These are phyloP conservation scores for Panthera leo DNA, from an alignment of 2,113 vertebrate species.

Conservation along the genomic window DNA sequence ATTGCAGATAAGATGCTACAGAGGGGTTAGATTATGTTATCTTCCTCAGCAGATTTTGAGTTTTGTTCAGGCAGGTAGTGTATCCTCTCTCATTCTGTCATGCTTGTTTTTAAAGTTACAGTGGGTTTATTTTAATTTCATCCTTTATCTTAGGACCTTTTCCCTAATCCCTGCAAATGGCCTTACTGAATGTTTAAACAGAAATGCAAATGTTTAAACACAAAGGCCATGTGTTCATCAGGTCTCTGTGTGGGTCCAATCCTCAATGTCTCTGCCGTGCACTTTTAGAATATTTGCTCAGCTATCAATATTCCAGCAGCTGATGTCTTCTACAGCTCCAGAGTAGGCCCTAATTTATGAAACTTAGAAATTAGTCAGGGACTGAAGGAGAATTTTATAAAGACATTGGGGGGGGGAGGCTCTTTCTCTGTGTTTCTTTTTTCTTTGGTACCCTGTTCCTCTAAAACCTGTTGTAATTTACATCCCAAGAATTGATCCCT, in stretches of 20 bases:
- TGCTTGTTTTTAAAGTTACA: conserved; percentile 11
- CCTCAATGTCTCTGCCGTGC: not conserved
- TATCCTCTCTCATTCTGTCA: not conserved
- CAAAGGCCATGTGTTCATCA: not conserved
- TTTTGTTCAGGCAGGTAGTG: not conserved
- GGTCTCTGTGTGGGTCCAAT: not conserved
- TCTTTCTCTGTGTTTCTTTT: not conserved
- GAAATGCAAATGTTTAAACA: not conserved
- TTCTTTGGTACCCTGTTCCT: not conserved
- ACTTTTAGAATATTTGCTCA: not conserved
- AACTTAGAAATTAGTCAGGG: not conserved
- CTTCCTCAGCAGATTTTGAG: not conserved
- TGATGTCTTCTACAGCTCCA: not conserved
- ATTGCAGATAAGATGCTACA: not conserved
- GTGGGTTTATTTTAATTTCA: not conserved
- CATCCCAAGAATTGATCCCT: not conserved
- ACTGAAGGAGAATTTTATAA: not conserved
- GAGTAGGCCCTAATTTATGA: not conserved
- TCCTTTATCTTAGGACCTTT: not conserved
- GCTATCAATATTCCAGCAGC: not conserved
- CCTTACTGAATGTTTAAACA: not conserved
- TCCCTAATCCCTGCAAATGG: not conserved
- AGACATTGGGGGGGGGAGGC: not conserved
- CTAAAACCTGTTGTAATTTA: not conserved
- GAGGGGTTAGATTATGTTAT: not conserved